These are phyloP conservation scores for Pogona vitticeps DNA, from an alignment of 2,113 vertebrate species.

Conservation along the genomic window DNA sequence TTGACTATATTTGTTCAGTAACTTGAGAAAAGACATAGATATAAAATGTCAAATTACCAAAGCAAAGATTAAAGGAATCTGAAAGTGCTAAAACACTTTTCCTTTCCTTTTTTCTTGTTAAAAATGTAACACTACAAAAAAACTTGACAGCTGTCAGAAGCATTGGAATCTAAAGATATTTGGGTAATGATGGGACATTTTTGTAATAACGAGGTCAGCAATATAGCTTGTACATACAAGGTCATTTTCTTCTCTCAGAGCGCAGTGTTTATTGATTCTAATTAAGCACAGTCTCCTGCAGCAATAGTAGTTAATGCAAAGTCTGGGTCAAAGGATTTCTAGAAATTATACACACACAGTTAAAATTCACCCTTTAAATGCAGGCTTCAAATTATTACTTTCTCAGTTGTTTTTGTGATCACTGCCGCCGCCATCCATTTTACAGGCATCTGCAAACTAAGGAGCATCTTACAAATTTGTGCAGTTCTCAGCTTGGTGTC, in stretches of 20 bases:
- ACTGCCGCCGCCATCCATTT: neutral
- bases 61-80: neutral
- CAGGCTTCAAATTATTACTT: neutral
- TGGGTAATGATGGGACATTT: neutral
- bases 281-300: constrained; percentile 63
- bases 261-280: constrained; percentile 59
- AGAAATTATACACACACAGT: neutral
- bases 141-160: neutral
- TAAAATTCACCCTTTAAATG: constrained; percentile 33
- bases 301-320: constrained; percentile 23
- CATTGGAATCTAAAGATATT: neutral
- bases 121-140: neutral
- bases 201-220: constrained; percentile 6
- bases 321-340: constrained; percentile 36
- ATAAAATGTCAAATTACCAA: neutral
- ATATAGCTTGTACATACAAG: constrained; percentile 47
- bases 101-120: neutral
- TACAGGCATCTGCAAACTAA: neutral
- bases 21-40: neutral
- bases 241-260: constrained; percentile 51
- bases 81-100: neutral
- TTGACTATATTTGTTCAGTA: neutral
- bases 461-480: neutral
- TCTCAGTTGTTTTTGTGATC: neutral
- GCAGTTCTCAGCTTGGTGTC: neutral